Percentiles rank a stretch among this genome's conserved stretches.
Conservation (phyloP, 2,113 vertebrate species). For the Heterotilapia buettikoferi region DNA sequence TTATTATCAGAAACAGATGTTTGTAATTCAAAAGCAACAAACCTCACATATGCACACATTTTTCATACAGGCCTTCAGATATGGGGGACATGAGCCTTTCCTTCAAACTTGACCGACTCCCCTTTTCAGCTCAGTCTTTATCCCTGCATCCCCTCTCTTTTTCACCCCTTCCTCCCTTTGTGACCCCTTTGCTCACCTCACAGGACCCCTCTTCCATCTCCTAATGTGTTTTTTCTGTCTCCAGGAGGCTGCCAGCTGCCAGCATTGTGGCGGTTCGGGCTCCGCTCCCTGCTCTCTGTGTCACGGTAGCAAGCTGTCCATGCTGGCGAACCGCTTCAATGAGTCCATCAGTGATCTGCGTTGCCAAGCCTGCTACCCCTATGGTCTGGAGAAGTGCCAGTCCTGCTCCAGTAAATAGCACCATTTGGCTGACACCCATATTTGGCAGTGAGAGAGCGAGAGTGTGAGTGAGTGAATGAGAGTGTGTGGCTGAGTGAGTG, state of each 20-base stretch:
- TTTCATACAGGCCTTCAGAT: neutral
- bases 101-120: neutral
- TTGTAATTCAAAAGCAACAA: neutral
- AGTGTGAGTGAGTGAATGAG: neutral
- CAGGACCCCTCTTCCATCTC: neutral
- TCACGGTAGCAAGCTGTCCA: conserved; percentile 97
- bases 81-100: neutral
- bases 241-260: conserved; percentile 74
- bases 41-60: neutral
- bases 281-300: conserved; percentile 89
- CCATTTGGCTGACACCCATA: conserved; percentile 34
- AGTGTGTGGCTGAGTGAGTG: neutral
- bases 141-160: neutral
- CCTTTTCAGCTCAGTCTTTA: neutral
- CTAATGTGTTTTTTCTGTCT: conserved; percentile 42
- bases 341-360: conserved; percentile 90
- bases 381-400: conserved; percentile 85
- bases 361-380: conserved; percentile 88
- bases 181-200: conserved; percentile 1
- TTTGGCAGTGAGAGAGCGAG: conserved; percentile 9
- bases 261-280: conserved; percentile 85
- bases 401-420: conserved; percentile 70
- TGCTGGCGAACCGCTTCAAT: conserved; percentile 92
- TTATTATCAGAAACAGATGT: neutral
- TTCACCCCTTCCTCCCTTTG: neutral